A percentile compares a stretch with the other conserved stretches of the same genome.
These are phyloP conservation scores for Coptodon bakossiorum DNA, from an alignment of 2,113 vertebrate species.

Conservation along the genomic window DNA sequence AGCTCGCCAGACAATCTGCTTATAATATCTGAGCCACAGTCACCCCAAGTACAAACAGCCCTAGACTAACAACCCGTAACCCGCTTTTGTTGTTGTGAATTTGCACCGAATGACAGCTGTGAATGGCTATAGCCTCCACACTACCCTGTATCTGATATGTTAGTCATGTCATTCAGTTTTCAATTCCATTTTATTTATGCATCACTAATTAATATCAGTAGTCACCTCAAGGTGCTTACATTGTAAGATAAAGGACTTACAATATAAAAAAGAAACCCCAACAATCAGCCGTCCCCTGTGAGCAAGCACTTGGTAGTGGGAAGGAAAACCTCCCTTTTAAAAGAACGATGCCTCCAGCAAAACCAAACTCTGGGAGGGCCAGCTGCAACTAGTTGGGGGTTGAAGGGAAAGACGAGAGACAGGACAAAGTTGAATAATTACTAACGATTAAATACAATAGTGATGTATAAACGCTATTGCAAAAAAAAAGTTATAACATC, in stretches of 20 bases:
- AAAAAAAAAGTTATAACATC: neutral
- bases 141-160: neutral
- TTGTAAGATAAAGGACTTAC: neutral
- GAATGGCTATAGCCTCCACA: neutral
- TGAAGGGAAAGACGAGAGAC: neutral
- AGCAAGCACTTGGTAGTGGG: neutral
- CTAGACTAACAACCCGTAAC: neutral
- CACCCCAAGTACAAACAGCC: neutral
- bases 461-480: neutral
- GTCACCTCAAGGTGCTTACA: neutral
- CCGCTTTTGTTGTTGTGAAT: neutral
- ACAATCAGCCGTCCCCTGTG: neutral
- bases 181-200: neutral
- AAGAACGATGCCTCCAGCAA: neutral
- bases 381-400: neutral
- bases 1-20: neutral
- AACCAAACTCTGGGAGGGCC: neutral
- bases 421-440: neutral
- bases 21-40: neutral
- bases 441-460: neutral
- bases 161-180: neutral
- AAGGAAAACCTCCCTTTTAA: neutral
- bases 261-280: neutral
- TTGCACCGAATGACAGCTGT: neutral
- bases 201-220: neutral